Evolutionary conservation across 2,113 vertebrate genomes (phyloP).

Genomic region (Tamias sibiricus): DNA sequence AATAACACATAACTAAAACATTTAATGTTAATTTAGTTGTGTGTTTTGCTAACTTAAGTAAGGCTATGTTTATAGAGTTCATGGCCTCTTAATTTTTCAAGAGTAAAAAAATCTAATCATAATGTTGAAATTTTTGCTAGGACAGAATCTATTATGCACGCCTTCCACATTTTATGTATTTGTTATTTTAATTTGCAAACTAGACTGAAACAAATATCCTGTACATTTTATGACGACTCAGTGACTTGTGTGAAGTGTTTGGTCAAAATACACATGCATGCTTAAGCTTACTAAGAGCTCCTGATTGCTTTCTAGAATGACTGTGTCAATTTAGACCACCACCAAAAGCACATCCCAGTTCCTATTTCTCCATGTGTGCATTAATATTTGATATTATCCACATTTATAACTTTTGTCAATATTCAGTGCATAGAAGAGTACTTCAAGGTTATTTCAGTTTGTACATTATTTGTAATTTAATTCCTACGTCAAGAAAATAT

Average conservation of each 20-base stretch:
- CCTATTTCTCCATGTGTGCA: background rate
- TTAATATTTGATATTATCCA: background rate
- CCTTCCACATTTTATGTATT: background rate
- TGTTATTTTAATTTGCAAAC: background rate
- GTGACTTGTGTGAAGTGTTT: background rate
- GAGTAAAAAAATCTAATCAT: background rate
- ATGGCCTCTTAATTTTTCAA: background rate
- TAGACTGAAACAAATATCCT: background rate
- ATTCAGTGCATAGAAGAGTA: background rate
- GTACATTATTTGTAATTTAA: background rate
- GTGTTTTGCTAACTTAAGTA: background rate
- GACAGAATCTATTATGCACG: background rate
- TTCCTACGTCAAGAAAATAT: background rate
- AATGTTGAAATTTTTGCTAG: background rate
- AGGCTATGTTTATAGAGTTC: background rate
- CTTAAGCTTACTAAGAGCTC: background rate
- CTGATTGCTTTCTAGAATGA: background rate
- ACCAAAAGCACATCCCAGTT: background rate
- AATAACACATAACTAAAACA: background rate
- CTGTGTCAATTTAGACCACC: no score
- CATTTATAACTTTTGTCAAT: background rate
- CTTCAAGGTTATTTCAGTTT: background rate
- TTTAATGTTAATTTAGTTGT: background rate
- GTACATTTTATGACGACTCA: background rate
- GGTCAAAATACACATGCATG: accelerated